Base-by-base conservation (phyloP, 2,797 vertebrate genomes). In the Gadopsis marmoratus region DNA sequence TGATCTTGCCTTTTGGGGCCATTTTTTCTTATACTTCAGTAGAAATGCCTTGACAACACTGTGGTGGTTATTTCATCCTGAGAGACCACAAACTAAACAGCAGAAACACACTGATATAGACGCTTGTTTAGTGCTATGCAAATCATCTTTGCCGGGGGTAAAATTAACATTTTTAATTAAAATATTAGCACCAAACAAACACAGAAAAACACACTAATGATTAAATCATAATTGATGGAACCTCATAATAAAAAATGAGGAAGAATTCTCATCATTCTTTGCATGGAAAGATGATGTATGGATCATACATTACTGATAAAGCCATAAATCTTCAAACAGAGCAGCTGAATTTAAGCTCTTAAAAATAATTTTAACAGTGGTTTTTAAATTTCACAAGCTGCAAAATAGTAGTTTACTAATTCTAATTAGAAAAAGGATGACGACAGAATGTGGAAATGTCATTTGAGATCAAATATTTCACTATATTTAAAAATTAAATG, bases 151-250 rank as follows among this genome's bases (percentile, higher is more conserved):
- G 95, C 95, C 93, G 85, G 93, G 91, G 95, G 95, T 95, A 92
- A 95, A 96, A 96, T 96, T 94, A 96, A 95, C 94, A 96, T 95
- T 96, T 96, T 96, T 94, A 96, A 96, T 96, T 95, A 95, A 96
- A 95, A 96, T 96, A 96, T 96, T 95, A 95, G 95, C 93, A 83
- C 93, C 95, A 95, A 96, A 96, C 95, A 96, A 96, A 96, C 95
- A 96, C 87, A 75, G 95, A 94, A 96, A 96, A 96, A 96, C 95
- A 96, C 94, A 96, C 95, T 95, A 94, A 96, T 95, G 95, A 96
- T 96, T 95, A 94, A 95, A 95, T 93, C 93, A 95, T 95, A 92
- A 92, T 88, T 93, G 91, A 95, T 88, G 89, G 88, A 93, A 88
- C 75, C 84, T 84, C 80, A 79, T 78, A 86, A 83, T 93, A 78